Conservation (phyloP, 2,113 vertebrate species). For the Calcarius ornatus region DNA sequence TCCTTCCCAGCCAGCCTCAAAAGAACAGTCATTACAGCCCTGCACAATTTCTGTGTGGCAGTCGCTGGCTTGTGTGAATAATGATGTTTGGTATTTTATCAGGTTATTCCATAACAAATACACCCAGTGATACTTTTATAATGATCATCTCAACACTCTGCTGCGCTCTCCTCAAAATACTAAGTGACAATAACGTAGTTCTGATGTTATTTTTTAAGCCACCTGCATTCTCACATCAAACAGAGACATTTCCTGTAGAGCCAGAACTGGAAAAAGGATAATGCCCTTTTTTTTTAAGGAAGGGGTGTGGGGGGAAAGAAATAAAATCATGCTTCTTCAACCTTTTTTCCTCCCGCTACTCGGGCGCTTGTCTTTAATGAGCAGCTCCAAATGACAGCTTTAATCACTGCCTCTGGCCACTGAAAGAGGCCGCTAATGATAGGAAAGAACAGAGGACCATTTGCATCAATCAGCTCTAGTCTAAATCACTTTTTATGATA, state of each 20-base stretch:
- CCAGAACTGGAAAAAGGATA: slow-evolving; percentile 42
- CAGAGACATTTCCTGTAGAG: slow-evolving; percentile 35
- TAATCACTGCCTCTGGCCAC: slow-evolving; percentile 99
- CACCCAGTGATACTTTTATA: slow-evolving; percentile 48
- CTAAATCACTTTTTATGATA: slow-evolving; percentile 99
- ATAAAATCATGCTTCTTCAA: slow-evolving; percentile 57
- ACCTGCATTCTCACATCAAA: slow-evolving; percentile 43
- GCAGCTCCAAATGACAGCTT: slow-evolving; percentile 99
- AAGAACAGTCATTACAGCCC: slow-evolving; percentile 12
- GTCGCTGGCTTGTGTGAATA: background rate
- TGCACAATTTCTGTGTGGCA: background rate
- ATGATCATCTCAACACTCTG: background rate
- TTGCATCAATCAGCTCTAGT: slow-evolving; percentile 97
- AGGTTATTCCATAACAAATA: slow-evolving; percentile 46
- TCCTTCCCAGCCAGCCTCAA: background rate
- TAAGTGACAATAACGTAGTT: slow-evolving; percentile 13
- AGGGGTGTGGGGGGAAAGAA: background rate
- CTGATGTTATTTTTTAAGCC: slow-evolving; percentile 49
- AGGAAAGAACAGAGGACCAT: slow-evolving; percentile 97
- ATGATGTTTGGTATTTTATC: slow-evolving; percentile 15
- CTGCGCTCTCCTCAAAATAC: slow-evolving; percentile 37
- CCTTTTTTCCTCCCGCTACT: slow-evolving; percentile 78
- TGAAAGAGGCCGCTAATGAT: slow-evolving; percentile 96
- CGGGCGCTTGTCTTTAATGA: slow-evolving; percentile 91
- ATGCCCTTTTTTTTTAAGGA: background rate